Percentiles rank a stretch among this genome's conserved stretches.
These are phyloP conservation scores for Apodemus sylvaticus DNA, from an alignment of 2,113 vertebrate species.

Conservation along the genomic window DNA sequence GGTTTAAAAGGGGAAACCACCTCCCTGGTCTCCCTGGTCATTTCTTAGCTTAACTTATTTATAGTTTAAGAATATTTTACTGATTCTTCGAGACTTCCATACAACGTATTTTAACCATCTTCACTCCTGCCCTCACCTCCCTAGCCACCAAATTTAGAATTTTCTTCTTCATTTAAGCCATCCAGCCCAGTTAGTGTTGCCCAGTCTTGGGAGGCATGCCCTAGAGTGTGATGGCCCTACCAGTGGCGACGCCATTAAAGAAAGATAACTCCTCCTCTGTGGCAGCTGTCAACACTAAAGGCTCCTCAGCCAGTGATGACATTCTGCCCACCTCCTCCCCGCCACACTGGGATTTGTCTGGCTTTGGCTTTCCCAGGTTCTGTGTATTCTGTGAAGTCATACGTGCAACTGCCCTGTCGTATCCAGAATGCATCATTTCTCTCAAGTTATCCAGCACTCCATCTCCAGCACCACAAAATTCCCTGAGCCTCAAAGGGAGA, in stretches of 20 bases:
- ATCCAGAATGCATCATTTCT: background rate
- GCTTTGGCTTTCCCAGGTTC: background rate
- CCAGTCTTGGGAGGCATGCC: background rate
- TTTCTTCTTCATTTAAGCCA: background rate
- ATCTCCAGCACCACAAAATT: background rate
- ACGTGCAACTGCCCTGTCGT: background rate
- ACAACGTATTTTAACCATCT: background rate
- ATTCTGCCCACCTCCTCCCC: background rate
- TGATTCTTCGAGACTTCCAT: background rate
- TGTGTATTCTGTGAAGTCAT: background rate
- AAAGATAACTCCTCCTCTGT: background rate
- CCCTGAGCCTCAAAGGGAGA: background rate
- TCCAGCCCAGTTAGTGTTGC: background rate
- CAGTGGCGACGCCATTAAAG: background rate
- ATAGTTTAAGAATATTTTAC: background rate
- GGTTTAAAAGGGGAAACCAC: background rate
- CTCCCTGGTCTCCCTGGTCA: background rate
- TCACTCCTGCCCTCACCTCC: background rate
- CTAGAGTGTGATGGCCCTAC: background rate
- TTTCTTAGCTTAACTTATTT: background rate
- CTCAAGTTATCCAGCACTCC: background rate
- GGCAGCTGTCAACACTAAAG: background rate
- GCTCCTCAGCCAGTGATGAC: background rate
- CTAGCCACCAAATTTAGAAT: background rate
- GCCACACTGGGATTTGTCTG: background rate